These are phyloP conservation scores for Halictus ligatus DNA, from an alignment of 2,888 invertebrate species.

Conservation along the genomic window DNA sequence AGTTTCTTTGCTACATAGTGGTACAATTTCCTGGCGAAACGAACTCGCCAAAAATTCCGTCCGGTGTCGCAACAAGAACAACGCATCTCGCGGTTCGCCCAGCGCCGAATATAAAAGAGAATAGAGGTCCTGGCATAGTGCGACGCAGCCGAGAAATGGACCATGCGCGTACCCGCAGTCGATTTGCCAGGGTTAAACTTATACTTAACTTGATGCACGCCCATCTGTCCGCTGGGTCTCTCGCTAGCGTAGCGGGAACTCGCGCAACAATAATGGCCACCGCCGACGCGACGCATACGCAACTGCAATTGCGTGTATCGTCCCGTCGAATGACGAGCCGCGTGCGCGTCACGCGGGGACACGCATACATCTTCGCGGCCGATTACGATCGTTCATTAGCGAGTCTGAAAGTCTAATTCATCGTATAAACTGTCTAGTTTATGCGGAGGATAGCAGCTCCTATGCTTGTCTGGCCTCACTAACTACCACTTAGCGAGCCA, in stretches of 20 bases:
- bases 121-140: constrained; percentile 31
- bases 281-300: constrained; percentile 26
- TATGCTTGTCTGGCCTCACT: constrained; percentile 4
- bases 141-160: constrained; percentile 35
- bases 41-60: background rate
- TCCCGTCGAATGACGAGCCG: constrained; percentile 42
- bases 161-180: constrained; percentile 21
- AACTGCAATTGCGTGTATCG: constrained; percentile 47
- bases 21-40: background rate
- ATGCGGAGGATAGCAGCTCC: constrained; percentile 14
- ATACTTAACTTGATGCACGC: constrained; percentile 50
- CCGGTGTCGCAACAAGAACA: background rate
- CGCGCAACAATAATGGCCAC: constrained; percentile 58
- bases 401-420: constrained; percentile 45
- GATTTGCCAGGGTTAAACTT: constrained; percentile 59
- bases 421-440: constrained; percentile 37
- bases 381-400: constrained; percentile 53
- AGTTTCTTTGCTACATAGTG: background rate
- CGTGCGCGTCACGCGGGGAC: constrained; percentile 6
- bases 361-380: constrained; percentile 26
- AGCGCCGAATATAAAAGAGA: background rate
- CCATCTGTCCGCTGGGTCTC: constrained; percentile 40
- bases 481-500: constrained; percentile 7
- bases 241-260: constrained; percentile 29
- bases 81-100: no score